Evolutionary conservation across 2,113 vertebrate species (phyloP).

Genomic region (Apaloderma vittatum): DNA sequence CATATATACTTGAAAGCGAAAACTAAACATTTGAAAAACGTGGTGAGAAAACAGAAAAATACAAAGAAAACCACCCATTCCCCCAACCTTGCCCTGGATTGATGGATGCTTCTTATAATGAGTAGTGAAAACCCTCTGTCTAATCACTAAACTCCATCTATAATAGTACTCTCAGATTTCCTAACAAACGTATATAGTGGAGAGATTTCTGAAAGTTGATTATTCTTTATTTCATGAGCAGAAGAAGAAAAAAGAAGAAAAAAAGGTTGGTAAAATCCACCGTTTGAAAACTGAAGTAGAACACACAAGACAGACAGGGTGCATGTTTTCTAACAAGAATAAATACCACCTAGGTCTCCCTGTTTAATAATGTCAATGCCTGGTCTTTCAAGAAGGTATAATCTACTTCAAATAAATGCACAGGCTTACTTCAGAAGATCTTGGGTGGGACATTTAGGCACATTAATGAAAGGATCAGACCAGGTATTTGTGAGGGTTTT

Average conservation of each 20-base stretch:
- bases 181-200: background rate
- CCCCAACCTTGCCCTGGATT: rapidly evolving
- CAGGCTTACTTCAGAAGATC: background rate
- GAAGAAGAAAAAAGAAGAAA: too few relatives aligned
- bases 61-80: background rate
- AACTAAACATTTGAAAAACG: rapidly evolving
- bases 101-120: background rate
- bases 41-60: background rate
- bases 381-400: background rate
- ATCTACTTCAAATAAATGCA: background rate
- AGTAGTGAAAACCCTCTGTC: background rate
- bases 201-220: background rate
- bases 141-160: background rate
- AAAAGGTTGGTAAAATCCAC: background rate
- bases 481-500: background rate
- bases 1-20: background rate
- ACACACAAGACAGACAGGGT: background rate
- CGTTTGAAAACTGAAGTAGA: background rate
- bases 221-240: background rate
- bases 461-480: background rate
- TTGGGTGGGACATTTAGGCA: background rate
- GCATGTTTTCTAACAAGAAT: background rate
- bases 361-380: background rate
- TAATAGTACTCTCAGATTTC: background rate
- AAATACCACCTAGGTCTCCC: background rate